A percentile compares a stretch with the other conserved stretches of the same genome.
Evolutionary conservation across 2,888 invertebrate species (phyloP).

Genomic region (Xylota segnis): DNA sequence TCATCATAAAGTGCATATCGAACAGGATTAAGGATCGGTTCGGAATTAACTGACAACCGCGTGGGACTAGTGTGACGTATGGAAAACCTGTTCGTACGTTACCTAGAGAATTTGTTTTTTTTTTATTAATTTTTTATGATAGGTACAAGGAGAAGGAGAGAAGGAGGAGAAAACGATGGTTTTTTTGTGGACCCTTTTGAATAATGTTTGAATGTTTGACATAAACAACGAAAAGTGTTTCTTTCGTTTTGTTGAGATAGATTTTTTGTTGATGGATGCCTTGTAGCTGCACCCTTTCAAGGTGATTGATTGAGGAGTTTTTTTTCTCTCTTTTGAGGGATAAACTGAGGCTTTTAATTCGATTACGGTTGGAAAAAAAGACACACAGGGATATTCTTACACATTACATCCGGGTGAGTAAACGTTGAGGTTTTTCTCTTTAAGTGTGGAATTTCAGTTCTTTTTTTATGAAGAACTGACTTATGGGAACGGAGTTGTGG

Average conservation of each 20-base stretch:
- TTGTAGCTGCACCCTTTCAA: slow-evolving; percentile 34
- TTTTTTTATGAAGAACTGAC: slow-evolving; percentile 3
- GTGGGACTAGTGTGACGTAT: slow-evolving; percentile 28
- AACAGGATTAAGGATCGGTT: slow-evolving; percentile 20
- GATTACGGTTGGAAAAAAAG: background rate
- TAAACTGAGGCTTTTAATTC: slow-evolving; percentile 10
- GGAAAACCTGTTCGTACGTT: slow-evolving; percentile 3
- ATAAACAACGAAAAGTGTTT: slow-evolving; percentile 32
- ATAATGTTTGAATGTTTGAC: slow-evolving; percentile 13
- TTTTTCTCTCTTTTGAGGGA: background rate
- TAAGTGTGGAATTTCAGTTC: slow-evolving; percentile 3
- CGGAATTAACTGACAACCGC: background rate
- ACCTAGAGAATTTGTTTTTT: background rate
- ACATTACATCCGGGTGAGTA: slow-evolving; percentile 35
- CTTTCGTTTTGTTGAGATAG: slow-evolving; percentile 9
- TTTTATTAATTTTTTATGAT: background rate
- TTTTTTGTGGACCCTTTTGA: background rate
- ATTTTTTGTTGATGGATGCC: background rate
- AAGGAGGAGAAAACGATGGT: background rate
- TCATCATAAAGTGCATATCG: slow-evolving; percentile 20
- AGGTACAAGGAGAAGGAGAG: background rate
- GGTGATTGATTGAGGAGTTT: slow-evolving; percentile 39
- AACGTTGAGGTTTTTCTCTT: slow-evolving; percentile 35
- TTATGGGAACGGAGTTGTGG: slow-evolving; percentile 30
- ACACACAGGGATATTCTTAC: background rate